Conservation (phyloP, 2,888 invertebrate genomes). For the Lasioglossum vierecki region DNA sequence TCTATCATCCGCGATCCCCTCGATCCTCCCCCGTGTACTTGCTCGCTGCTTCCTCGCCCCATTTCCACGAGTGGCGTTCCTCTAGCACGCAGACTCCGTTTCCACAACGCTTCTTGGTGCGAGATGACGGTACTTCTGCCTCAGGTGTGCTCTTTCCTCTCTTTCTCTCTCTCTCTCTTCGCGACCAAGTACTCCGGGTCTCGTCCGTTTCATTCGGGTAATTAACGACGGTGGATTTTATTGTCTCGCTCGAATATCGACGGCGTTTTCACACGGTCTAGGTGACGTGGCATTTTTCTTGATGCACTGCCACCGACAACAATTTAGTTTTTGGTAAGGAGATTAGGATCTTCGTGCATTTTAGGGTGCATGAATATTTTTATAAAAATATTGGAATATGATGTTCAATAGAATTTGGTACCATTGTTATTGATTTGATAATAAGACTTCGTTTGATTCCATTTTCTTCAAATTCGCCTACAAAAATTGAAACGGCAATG, state of each 20-base stretch:
- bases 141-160: conserved; percentile 26
- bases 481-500: no score
- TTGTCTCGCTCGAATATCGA: neutral
- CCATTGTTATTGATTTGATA: no score
- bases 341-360: no score
- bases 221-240: neutral
- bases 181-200: neutral
- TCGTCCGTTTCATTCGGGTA: neutral
- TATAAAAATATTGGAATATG: no score
- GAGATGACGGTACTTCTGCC: conserved; percentile 15
- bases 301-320: no score
- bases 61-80: conserved; percentile 48
- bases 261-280: neutral
- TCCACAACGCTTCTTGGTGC: conserved; percentile 7
- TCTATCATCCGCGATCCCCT: conserved; percentile 31
- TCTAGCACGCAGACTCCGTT: conserved; percentile 70
- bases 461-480: no score
- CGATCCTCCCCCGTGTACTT: neutral
- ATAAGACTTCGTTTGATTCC: no score
- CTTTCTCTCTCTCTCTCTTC: no score
- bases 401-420: no score
- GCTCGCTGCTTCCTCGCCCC: conserved; percentile 15
- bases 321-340: neutral
- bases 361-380: no score
- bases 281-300: no score